Evolutionary conservation across 35 echinoderm and acorn worm genomes (phyloP).

Genomic region (Ptychodera flava): DNA sequence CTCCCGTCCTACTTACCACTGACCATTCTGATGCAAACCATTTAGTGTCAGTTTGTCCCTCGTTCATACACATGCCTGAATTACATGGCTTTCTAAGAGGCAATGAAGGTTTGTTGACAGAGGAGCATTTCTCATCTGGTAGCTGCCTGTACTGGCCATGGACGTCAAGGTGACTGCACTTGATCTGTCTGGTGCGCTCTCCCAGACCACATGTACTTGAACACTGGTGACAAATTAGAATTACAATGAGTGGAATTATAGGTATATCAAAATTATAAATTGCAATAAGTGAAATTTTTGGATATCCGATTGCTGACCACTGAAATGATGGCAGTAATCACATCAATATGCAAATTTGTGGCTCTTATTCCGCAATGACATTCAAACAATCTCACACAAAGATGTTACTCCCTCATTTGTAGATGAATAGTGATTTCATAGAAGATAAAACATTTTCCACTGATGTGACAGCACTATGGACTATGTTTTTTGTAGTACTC

Average conservation of each 20-base stretch:
- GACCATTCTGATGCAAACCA: conserved; percentile 67
- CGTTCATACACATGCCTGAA: conserved; percentile 28
- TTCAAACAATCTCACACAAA: no score
- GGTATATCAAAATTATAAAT: no score
- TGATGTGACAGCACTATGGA: no score
- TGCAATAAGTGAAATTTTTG: no score
- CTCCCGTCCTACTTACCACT: conserved; percentile 38
- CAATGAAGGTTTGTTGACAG: conserved; percentile 48
- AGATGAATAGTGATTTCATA: no score
- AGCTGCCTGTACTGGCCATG: conserved; percentile 80
- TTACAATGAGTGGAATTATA: no score
- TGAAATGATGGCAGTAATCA: no score
- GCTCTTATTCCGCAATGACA: no score
- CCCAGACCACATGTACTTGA: conserved; percentile 80
- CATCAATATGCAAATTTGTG: no score
- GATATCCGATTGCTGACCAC: no score
- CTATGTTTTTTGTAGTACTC: background rate
- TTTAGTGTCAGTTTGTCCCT: conserved; percentile 25
- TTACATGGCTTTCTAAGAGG: conserved; percentile 66
- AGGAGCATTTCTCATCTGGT: conserved; percentile 48
- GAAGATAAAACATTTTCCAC: no score
- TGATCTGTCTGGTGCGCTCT: conserved; percentile 52
- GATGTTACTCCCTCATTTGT: no score
- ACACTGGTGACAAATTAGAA: conserved; percentile 40
- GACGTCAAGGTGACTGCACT: conserved; percentile 77